These are phyloP conservation scores for Anser cygnoides DNA, from an alignment of 2,113 vertebrate genomes.

Conservation along the genomic window DNA sequence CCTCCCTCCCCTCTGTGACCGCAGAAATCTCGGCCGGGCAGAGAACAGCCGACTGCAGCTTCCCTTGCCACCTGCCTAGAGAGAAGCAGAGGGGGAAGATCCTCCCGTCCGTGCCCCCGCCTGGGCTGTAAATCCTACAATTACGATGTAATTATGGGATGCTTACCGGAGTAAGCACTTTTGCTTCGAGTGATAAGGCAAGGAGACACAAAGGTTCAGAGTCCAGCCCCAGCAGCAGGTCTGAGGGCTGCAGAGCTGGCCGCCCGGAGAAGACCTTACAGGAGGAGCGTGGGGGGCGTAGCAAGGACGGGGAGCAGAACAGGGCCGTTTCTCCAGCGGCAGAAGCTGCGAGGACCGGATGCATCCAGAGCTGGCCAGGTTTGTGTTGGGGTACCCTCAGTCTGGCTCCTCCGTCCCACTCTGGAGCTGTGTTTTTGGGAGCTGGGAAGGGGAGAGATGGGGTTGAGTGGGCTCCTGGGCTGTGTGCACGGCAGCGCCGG, in stretches of 20 bases:
- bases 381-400: accelerated
- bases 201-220: neutral
- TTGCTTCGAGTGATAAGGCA: neutral
- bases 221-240: neutral
- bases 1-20: too few relatives aligned
- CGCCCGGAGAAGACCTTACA: neutral
- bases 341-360: neutral
- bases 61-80: too few relatives aligned
- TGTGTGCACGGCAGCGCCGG: neutral
- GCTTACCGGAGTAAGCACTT: neutral
- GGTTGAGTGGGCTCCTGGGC: neutral
- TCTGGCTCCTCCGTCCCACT: neutral
- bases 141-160: neutral
- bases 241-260: neutral
- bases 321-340: neutral
- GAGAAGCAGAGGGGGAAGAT: too few relatives aligned
- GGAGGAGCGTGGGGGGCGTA: neutral
- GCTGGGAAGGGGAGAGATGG: neutral
- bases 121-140: neutral
- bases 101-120: neutral
- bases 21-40: too few relatives aligned
- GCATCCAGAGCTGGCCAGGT: neutral
- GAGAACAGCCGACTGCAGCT: too few relatives aligned
- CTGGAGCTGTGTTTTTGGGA: neutral
- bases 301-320: neutral